Percentiles rank a stretch among this genome's conserved stretches.
phyloP scores from a whole-genome alignment of 2,113 vertebrate genomes.

The Neodontobutis hainanensis region DNA sequence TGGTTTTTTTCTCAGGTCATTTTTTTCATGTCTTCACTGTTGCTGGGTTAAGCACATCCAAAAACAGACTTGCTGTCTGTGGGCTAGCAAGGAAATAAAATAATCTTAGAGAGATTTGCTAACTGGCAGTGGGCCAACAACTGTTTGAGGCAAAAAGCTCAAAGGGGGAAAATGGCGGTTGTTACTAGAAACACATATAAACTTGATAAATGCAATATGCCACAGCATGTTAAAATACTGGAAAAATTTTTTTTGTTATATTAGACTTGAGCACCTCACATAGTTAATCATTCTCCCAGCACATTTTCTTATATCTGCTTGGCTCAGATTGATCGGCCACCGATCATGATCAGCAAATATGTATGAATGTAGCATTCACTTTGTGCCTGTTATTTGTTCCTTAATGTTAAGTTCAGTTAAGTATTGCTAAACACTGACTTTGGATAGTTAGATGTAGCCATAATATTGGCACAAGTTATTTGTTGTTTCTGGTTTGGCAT shows the following conservation, averaged over 20 bases:
- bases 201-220: slow-evolving; percentile 16
- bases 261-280: not conserved
- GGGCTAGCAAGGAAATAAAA: slow-evolving; percentile 45
- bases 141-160: slow-evolving; percentile 56
- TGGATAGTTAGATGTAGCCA: too few species aligned
- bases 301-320: not conserved
- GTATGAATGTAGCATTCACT: too few species aligned
- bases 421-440: too few species aligned
- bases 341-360: not conserved
- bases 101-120: slow-evolving; percentile 51
- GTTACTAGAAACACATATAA: slow-evolving; percentile 39
- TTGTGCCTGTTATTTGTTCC: too few species aligned
- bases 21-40: slow-evolving; percentile 59
- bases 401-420: too few species aligned
- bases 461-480: slow-evolving; percentile 7
- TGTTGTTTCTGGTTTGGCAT: not conserved
- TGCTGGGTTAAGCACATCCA: slow-evolving; percentile 56
- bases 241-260: too few species aligned
- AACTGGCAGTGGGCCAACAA: slow-evolving; percentile 55
- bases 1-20: slow-evolving; percentile 59
- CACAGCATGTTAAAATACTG: too few species aligned
- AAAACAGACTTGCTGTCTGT: slow-evolving; percentile 56
- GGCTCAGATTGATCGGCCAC: too few species aligned
- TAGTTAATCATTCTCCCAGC: slow-evolving; percentile 8
- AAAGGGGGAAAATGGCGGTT: slow-evolving; percentile 64